Evolutionary conservation across 1,140 invertebrate genomes (phyloP), one percentile per base, ranked within the genome.

Genomic region (Drosophila trapezifrons): DNA sequence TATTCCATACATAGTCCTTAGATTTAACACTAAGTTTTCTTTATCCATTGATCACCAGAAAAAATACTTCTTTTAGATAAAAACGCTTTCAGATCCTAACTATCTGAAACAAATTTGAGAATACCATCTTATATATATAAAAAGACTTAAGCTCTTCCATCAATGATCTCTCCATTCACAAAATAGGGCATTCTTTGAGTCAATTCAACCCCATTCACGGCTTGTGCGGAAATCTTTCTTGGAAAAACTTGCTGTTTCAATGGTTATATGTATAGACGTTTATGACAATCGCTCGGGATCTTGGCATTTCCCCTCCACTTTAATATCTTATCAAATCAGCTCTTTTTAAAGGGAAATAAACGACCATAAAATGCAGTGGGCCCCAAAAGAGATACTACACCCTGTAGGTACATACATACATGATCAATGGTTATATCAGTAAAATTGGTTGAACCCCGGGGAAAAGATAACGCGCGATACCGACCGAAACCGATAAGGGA

Each of bases 341-440:
- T 37, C 13, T 27, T 67, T 25, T 67, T 35, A 38, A 27, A 46
- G 12, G 62, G 64, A 70, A 47, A 47, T 47, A 38, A 57, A 25
- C 15, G 25, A 71, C n/a, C 42, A 56, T 46, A 70, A 35, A 54
- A 25, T 71, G 67, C 67, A 71, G 15, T 20, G 27, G 46, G 42
- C 15, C 25, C 5, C 47, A 12, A 47, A 40, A n/a, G 35, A 57
- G n/a, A 37, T 46, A 58, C n/a, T n/a, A 29, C 64, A 71, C 65
- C 69, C 52, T 71, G 35, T 49, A 58, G 35, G 42, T 18, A 18
- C 46, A 62, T n/a, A n/a, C 55, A 71, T 20, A 12, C 46, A 62
- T 25, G 65, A 71, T 71, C 66, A 59, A 72, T 73, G 51, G 51
- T 72, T 45, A 37, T 81, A 81, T 83, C 79, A 74, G 58, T 52